Conservation (phyloP, 1,140 invertebrate genomes). For the Cheumatopsyche charites region DNA sequence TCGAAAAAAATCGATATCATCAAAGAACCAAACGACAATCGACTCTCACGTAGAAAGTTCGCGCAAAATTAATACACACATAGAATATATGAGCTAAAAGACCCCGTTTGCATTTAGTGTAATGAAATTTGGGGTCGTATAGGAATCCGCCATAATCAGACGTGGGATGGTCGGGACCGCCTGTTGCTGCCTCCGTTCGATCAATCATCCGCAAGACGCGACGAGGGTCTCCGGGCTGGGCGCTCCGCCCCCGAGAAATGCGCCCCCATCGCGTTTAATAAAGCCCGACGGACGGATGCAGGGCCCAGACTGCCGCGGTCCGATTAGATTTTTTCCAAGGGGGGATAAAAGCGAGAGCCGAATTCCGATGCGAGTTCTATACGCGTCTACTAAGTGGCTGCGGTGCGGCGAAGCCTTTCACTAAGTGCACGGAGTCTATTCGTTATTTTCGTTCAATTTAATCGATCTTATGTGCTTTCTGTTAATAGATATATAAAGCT, state of each 20-base stretch:
- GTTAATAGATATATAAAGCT: too few species aligned
- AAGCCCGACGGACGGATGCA: slow-evolving; percentile 12
- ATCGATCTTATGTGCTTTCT: too few species aligned
- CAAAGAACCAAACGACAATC: too few species aligned
- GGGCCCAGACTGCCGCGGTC: not conserved
- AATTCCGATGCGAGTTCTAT: not conserved
- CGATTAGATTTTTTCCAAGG: slow-evolving; percentile 18
- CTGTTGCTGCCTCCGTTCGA: slow-evolving; percentile 27
- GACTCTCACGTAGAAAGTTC: too few species aligned
- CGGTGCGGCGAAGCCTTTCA: too few species aligned
- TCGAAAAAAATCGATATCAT: too few species aligned
- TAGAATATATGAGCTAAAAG: not conserved
- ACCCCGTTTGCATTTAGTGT: slow-evolving; percentile 19
- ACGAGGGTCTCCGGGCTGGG: slow-evolving; percentile 1
- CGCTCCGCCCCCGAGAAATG: not conserved
- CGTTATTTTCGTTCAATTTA: too few species aligned
- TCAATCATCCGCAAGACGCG: slow-evolving; percentile 29
- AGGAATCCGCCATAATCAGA: slow-evolving; percentile 5
- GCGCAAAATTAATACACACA: too few species aligned
- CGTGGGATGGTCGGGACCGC: slow-evolving; percentile 2
- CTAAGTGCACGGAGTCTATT: too few species aligned
- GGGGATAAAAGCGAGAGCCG: not conserved
- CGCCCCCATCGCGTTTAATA: slow-evolving; percentile 18
- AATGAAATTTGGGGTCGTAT: slow-evolving; percentile 18
- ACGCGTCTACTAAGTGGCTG: too few species aligned